Evolutionary conservation across 2,888 invertebrate species (phyloP).

Genomic region (Watsonalla cultraria): DNA sequence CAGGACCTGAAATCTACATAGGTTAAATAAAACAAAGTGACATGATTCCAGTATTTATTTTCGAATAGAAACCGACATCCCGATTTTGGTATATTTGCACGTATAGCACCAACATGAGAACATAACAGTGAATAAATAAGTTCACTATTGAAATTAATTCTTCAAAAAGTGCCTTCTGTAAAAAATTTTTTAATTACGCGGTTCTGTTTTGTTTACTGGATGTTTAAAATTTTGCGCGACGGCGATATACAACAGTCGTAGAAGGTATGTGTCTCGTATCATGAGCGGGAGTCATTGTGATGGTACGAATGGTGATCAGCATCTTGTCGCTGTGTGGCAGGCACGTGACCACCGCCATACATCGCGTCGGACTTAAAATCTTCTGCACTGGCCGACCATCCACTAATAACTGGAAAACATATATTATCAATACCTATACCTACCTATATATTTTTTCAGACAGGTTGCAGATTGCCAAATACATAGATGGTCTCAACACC

Average conservation of each 20-base stretch:
- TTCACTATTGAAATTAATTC: no score
- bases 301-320: slow-evolving; percentile 39
- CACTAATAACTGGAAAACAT: slow-evolving; percentile 38
- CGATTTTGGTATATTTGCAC: slow-evolving; percentile 6
- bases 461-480: no score
- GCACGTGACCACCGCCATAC: slow-evolving; percentile 44
- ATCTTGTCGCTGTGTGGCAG: slow-evolving; percentile 37
- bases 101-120: neutral
- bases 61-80: slow-evolving; percentile 7
- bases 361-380: slow-evolving; percentile 33
- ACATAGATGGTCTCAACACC: no score
- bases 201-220: neutral
- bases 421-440: neutral
- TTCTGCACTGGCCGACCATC: slow-evolving; percentile 46
- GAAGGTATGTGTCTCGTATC: slow-evolving; percentile 18
- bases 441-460: neutral
- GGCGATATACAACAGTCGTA: slow-evolving; percentile 32
- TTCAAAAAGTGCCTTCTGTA: no score
- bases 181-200: no score
- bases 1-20: no score
- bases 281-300: slow-evolving; percentile 14
- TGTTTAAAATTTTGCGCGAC: slow-evolving; percentile 13
- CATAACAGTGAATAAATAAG: no score
- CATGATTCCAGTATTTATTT: slow-evolving; percentile 3
- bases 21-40: neutral